phyloP scores from a whole-genome alignment of 2,888 invertebrate genomes.

The Xylota segnis region DNA sequence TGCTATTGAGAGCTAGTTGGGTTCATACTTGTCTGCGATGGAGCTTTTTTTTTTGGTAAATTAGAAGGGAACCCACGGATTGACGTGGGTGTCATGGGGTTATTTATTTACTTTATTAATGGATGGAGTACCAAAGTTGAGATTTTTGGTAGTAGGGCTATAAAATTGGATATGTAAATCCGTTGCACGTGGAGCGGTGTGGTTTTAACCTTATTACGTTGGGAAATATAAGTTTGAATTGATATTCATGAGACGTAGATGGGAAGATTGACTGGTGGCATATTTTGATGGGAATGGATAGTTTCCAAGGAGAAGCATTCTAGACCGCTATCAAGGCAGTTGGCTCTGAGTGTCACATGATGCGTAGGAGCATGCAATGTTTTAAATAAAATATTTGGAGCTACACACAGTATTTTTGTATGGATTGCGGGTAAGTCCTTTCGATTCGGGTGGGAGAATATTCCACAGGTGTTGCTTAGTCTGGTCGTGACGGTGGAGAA shows the following conservation, averaged over 20 bases:
- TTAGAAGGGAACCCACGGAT: constrained; percentile 51
- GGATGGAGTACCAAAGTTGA: constrained; percentile 28
- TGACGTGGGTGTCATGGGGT: constrained; percentile 42
- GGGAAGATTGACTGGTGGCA: background rate
- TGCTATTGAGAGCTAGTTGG: constrained; percentile 7
- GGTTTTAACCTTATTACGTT: constrained; percentile 20
- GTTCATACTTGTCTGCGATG: background rate
- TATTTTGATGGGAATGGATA: background rate
- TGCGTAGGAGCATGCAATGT: background rate
- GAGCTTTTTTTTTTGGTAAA: constrained; percentile 10
- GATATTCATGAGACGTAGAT: constrained; percentile 21
- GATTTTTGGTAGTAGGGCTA: background rate
- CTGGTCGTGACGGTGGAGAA: too few relatives aligned
- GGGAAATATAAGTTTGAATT: background rate
- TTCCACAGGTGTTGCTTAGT: too few relatives aligned
- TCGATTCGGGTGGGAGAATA: too few relatives aligned
- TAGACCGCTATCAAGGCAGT: background rate
- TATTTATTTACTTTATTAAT: constrained; percentile 53
- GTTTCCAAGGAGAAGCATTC: background rate
- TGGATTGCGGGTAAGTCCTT: too few relatives aligned
- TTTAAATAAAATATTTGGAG: background rate
- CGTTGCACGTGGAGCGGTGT: constrained; percentile 15
- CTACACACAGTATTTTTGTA: too few relatives aligned
- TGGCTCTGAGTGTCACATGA: background rate
- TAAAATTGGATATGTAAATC: constrained; percentile 26